phyloP scores from a whole-genome alignment of 2,797 vertebrate species.

The Busarellus nigricollis region DNA sequence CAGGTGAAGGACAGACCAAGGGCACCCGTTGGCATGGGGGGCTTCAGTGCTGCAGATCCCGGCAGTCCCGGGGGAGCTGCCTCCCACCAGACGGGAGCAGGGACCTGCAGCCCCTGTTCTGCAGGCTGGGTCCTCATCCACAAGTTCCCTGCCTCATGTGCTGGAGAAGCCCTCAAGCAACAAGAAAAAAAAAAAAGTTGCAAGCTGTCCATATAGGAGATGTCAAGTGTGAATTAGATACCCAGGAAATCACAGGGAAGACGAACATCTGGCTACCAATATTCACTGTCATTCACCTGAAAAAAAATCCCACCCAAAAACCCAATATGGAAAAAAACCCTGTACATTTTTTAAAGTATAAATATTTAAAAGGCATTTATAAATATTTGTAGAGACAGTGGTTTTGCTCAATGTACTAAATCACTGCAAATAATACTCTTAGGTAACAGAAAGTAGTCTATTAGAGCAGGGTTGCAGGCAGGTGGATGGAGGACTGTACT shows the following conservation, averaged over 20 bases:
- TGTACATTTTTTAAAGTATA: background rate
- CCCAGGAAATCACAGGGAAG: background rate
- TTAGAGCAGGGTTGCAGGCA: background rate
- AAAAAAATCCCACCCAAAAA: background rate
- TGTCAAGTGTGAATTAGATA: background rate
- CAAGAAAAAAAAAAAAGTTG: background rate
- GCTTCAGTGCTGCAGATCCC: background rate
- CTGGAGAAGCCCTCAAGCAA: background rate
- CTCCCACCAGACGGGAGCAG: background rate
- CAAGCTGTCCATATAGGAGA: background rate
- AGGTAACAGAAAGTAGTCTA: background rate
- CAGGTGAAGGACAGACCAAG: background rate
- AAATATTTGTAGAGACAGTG: background rate
- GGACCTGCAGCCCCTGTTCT: background rate
- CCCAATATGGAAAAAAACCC: accelerated
- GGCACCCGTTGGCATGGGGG: accelerated
- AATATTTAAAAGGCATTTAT: background rate
- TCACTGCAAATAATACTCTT: background rate
- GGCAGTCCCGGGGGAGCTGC: accelerated
- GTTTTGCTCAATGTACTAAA: background rate
- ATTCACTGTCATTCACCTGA: background rate
- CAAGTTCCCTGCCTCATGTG: accelerated
- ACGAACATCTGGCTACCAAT: background rate
- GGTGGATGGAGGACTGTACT: background rate
- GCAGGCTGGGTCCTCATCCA: background rate